These are phyloP conservation scores for Cyanistes caeruleus DNA, from an alignment of 2,113 vertebrate species.

Conservation along the genomic window DNA sequence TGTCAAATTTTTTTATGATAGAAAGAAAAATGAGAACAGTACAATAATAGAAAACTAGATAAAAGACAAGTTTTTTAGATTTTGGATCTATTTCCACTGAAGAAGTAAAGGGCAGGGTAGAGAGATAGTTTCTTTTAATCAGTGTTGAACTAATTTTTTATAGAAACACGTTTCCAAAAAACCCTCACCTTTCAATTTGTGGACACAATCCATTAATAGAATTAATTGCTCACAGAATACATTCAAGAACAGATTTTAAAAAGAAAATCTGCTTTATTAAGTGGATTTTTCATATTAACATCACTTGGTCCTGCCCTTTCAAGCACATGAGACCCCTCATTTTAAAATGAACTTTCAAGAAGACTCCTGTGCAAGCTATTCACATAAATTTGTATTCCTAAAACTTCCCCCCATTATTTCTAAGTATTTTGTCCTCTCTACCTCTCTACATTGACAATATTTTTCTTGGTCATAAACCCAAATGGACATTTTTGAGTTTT, in stretches of 20 bases:
- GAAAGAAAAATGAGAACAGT: neutral
- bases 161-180: neutral
- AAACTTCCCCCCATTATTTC: neutral
- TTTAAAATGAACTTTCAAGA: slow-evolving; percentile 7
- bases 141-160: neutral
- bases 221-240: neutral
- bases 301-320: neutral
- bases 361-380: neutral
- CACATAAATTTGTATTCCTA: neutral
- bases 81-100: neutral
- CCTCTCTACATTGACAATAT: neutral
- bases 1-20: neutral
- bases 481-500: neutral
- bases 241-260: neutral
- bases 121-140: neutral
- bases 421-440: neutral
- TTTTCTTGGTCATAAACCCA: neutral
- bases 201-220: neutral
- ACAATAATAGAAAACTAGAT: neutral
- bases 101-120: neutral
- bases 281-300: neutral
- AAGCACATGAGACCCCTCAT: neutral
- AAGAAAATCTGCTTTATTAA: neutral
- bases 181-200: neutral
- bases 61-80: neutral